Percentiles rank a stretch among this genome's conserved stretches.
Conservation (phyloP, 2,113 vertebrate genomes). For the Fulica atra region DNA sequence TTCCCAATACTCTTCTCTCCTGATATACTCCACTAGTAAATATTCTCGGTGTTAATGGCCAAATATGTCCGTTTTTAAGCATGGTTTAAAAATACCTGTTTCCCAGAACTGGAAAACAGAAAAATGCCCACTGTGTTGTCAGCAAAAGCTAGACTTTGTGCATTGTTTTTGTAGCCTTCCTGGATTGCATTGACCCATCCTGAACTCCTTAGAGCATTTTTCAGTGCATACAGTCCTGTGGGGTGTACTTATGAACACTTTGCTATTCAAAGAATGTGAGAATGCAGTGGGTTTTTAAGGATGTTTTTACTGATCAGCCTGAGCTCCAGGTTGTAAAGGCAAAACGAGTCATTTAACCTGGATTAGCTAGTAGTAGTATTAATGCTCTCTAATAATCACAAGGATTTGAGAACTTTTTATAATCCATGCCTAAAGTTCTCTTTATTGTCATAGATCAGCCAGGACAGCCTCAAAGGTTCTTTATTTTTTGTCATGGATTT, state of each 20-base stretch:
- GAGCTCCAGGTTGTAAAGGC: neutral
- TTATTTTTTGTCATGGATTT: neutral
- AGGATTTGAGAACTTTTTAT: neutral
- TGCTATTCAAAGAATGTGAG: neutral
- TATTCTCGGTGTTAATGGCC: neutral
- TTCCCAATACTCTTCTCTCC: neutral
- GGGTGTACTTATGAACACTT: neutral
- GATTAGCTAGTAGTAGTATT: neutral
- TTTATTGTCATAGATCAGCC: neutral
- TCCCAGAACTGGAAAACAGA: neutral
- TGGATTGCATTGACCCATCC: neutral
- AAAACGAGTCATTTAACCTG: neutral
- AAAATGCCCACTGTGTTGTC: neutral
- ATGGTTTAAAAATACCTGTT: neutral
- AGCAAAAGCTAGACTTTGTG: neutral
- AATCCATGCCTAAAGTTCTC: neutral
- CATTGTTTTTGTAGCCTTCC: neutral
- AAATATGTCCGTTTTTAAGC: neutral
- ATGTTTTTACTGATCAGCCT: neutral
- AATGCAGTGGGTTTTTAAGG: neutral
- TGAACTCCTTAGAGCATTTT: neutral
- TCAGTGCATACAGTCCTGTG: neutral
- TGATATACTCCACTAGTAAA: neutral
- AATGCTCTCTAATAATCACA: neutral
- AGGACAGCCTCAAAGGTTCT: neutral